Conservation (phyloP, 1,140 invertebrate species). For the Bombus balteatus region DNA sequence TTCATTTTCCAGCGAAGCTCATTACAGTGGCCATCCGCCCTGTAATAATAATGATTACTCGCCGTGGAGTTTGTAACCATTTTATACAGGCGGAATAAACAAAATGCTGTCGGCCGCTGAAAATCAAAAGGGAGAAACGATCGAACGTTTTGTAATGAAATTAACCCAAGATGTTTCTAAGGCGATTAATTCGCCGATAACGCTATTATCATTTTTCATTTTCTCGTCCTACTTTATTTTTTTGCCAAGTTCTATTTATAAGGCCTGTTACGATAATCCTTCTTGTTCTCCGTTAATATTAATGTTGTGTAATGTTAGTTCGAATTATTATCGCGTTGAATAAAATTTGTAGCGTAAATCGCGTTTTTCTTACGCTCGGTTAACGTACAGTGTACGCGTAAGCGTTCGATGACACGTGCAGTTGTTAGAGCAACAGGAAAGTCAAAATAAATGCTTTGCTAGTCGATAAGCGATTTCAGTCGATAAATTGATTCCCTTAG, state of each 20-base stretch:
- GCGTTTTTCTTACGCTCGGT: not conserved
- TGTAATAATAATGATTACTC: slow-evolving; percentile 11
- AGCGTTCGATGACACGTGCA: not conserved
- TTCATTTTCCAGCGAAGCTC: not conserved
- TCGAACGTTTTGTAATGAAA: not conserved
- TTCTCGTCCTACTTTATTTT: no score
- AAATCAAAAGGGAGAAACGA: not conserved
- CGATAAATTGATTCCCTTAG: not conserved
- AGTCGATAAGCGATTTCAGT: not conserved
- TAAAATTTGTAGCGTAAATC: not conserved
- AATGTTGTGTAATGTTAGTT: no score
- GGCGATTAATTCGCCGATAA: not conserved
- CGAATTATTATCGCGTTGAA: not conserved
- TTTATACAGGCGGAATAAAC: not conserved
- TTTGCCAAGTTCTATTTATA: no score
- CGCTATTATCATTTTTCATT: not conserved
- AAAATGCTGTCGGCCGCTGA: not conserved
- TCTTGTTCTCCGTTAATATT: no score
- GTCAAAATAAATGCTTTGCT: not conserved
- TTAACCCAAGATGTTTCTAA: not conserved
- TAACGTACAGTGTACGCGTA: not conserved
- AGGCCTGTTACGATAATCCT: no score
- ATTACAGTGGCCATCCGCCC: not conserved
- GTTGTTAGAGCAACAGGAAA: not conserved
- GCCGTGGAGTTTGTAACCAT: not conserved